A percentile compares a stretch with the other conserved stretches of the same genome.
These are phyloP conservation scores for Plestiodon gilberti DNA, from an alignment of 2,113 vertebrate species.

Conservation along the genomic window DNA sequence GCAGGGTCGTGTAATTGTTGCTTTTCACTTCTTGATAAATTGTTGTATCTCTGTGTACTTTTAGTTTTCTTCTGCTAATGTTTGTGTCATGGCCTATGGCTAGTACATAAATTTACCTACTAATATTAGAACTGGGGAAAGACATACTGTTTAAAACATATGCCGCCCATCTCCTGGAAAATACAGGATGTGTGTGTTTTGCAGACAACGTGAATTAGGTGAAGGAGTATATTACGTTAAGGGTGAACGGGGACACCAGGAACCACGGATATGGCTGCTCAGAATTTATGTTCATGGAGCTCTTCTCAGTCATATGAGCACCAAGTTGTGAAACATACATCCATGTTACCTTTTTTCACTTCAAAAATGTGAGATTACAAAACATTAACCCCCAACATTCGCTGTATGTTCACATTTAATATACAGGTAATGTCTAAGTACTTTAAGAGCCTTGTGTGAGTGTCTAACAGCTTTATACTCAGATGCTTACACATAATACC, in stretches of 20 bases:
- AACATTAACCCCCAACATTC: not conserved
- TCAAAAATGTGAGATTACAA: not conserved
- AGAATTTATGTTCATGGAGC: not conserved
- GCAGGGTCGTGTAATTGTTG: not conserved
- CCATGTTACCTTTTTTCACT: not conserved
- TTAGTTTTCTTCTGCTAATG: not conserved
- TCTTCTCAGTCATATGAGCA: not conserved
- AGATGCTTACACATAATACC: not conserved
- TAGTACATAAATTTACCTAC: not conserved
- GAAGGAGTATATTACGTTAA: not conserved
- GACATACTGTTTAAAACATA: not conserved
- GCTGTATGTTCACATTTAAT: not conserved
- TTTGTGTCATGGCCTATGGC: not conserved
- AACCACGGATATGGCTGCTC: not conserved
- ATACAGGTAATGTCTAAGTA: not conserved
- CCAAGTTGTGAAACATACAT: not conserved
- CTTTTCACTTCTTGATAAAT: not conserved
- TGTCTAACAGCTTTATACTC: not conserved
- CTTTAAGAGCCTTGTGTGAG: not conserved
- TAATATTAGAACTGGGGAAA: not conserved
- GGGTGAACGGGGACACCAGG: not conserved
- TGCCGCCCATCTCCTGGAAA: not conserved
- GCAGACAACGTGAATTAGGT: not conserved
- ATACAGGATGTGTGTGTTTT: not conserved
- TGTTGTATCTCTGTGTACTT: not conserved